phyloP scores from a whole-genome alignment of 2,113 vertebrate genomes.

The Trogon surrucura region DNA sequence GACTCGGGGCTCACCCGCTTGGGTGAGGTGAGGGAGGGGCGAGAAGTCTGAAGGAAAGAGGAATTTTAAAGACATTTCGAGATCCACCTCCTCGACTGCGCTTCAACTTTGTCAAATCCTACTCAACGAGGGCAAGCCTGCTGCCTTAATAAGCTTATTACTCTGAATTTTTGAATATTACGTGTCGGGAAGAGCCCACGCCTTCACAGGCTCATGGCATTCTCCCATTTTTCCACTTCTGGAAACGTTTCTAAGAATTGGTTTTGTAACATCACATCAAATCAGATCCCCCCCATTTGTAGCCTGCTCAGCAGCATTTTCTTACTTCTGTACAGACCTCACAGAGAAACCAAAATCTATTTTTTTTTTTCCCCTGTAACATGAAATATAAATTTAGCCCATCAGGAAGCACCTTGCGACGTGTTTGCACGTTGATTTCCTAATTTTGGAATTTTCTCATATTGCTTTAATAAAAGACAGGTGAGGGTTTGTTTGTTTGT shows the following conservation, averaged over 20 bases:
- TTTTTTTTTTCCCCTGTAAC: not conserved
- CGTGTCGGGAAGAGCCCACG: fast-evolving
- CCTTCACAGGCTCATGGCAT: not conserved
- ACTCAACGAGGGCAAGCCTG: not conserved
- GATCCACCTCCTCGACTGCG: not conserved
- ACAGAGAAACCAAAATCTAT: not conserved
- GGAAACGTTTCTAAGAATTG: not conserved
- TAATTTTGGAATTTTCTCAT: not conserved
- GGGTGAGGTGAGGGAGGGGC: not conserved
- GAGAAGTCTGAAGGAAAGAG: not conserved
- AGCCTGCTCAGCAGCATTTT: not conserved
- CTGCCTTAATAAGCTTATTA: not conserved
- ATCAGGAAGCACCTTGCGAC: not conserved
- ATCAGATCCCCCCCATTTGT: not conserved
- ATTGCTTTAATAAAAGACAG: not conserved
- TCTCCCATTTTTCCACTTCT: not conserved
- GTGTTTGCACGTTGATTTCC: not conserved
- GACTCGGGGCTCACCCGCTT: not conserved
- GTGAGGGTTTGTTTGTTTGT: not conserved
- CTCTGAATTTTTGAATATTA: not conserved
- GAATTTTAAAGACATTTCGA: not conserved
- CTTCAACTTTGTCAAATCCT: not conserved
- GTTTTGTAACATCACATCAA: not conserved
- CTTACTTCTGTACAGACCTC: not conserved
- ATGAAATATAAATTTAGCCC: not conserved